A percentile compares a stretch with the other conserved stretches of the same genome.
Conservation (phyloP, 2,113 vertebrate genomes). For the Myanophis thanlyinensis region DNA sequence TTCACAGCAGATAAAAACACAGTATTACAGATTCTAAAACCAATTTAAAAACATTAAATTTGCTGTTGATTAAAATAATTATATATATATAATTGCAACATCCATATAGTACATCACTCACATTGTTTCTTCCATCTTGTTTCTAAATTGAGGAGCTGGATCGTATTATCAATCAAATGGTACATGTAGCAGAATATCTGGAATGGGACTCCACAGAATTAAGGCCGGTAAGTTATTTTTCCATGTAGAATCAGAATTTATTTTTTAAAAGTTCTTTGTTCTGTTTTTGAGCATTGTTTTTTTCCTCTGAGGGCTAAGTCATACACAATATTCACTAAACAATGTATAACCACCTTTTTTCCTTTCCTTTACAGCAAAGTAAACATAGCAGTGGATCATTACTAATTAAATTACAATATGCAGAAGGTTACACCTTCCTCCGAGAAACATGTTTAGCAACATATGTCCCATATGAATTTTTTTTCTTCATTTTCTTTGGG, state of each 20-base stretch:
- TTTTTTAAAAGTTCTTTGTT: background rate
- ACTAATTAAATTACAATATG: background rate
- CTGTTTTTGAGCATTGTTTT: background rate
- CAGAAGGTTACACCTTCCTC: background rate
- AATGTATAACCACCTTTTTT: background rate
- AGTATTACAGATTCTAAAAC: too few relatives aligned
- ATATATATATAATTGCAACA: background rate
- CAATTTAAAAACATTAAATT: too few relatives aligned
- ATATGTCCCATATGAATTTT: background rate
- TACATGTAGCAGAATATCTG: slow-evolving; percentile 92
- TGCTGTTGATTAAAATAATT: too few relatives aligned
- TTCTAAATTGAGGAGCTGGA: slow-evolving; percentile 79
- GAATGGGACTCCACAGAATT: slow-evolving; percentile 94
- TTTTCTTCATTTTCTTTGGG: background rate
- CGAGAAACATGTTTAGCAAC: background rate
- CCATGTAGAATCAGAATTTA: background rate
- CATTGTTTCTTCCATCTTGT: fast-evolving
- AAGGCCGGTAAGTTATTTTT: slow-evolving; percentile 74
- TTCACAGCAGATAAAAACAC: too few relatives aligned
- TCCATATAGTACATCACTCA: background rate
- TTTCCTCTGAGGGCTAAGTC: background rate
- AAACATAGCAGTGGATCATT: background rate
- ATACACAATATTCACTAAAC: background rate
- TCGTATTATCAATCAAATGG: slow-evolving; percentile 93
- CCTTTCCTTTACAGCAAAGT: background rate